A percentile compares a stretch with the other conserved stretches of the same genome.
phyloP scores from a whole-genome alignment of 2,113 vertebrate genomes.

The Alces alces region DNA sequence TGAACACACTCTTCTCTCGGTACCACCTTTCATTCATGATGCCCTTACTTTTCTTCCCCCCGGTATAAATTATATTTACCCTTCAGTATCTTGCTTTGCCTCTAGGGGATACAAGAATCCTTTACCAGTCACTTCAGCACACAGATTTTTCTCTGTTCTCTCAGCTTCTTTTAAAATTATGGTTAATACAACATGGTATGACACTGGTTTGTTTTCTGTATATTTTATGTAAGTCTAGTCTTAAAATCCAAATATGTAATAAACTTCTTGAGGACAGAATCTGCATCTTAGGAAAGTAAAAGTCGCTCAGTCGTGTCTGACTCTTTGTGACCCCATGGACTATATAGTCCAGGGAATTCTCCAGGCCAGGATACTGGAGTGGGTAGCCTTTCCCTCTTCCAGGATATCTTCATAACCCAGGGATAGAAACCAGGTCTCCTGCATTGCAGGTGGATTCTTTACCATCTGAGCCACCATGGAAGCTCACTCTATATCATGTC shows the following conservation, averaged over 20 bases:
- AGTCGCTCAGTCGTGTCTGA: neutral
- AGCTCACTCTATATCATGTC: neutral
- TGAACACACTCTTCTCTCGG: neutral
- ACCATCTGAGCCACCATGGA: neutral
- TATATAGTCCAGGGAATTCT: neutral
- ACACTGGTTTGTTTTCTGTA: neutral
- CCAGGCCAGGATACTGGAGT: neutral
- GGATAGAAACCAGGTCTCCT: neutral
- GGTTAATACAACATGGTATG: neutral
- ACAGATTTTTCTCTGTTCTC: neutral
- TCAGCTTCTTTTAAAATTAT: neutral
- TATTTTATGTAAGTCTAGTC: neutral
- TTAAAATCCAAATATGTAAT: neutral
- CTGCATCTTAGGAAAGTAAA: neutral
- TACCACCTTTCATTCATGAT: neutral
- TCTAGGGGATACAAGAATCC: neutral
- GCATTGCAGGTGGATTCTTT: neutral
- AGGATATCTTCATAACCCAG: neutral
- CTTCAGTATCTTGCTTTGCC: neutral
- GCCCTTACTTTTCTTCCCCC: neutral
- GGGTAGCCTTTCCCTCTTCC: neutral
- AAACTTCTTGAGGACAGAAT: neutral
- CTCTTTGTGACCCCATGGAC: neutral
- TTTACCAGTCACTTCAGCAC: neutral
- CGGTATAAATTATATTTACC: neutral